Base-by-base conservation (phyloP, 30 jellyfish, hydroid and myxozoan genomes). In the Hydractinia echinata region DNA sequence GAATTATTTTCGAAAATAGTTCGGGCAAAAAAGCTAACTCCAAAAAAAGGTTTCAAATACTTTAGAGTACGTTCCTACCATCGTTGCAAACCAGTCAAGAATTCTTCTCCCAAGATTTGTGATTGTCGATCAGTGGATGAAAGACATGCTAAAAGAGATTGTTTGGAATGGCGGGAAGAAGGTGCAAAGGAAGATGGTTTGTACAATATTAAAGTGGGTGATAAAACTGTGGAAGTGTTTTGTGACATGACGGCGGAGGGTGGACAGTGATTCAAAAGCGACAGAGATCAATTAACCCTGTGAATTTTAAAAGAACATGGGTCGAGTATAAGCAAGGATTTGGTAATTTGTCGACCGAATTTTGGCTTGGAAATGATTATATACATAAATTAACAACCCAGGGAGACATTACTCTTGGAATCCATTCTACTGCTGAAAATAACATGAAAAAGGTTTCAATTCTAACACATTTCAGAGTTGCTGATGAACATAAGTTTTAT, bases 351-450 rank as follows among this genome's bases (percentile, higher is more conserved):
- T 2, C 9, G 39, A 3, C 74, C 8, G 74, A 51, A 64, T 64
- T 64, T 8, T 64, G 74, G 74, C 74, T 64, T 64, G 74, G 74
- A n/a, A 64, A 64, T 13, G 74, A 64, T n/a, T 7, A n/a, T 7
- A 7, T 64, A n/a, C 74, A 64, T 13, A n/a, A 4, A 3, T n/a
- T 64, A 6, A 64, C 74, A 44, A 64, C 4, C 4, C 4, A 51
- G 74, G 39, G 39, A 64, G 4, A 64, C 18, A 64, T 30, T 30
- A 30, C 1, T 30, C 44, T 30, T 0, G 2, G 44, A 30, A 30
- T 30, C 44, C 44, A 30, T 30, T 30, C 44, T 30, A 30, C 44
- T 30, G 44, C 44, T 30, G 44, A 2, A 30, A 30, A 30, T 2
- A 30, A 30, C 44, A 30, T 30, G 44, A 2, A 30, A 30, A 30